These are phyloP conservation scores for Philantomba maxwellii DNA, from an alignment of 2,113 vertebrate genomes.

Conservation along the genomic window DNA sequence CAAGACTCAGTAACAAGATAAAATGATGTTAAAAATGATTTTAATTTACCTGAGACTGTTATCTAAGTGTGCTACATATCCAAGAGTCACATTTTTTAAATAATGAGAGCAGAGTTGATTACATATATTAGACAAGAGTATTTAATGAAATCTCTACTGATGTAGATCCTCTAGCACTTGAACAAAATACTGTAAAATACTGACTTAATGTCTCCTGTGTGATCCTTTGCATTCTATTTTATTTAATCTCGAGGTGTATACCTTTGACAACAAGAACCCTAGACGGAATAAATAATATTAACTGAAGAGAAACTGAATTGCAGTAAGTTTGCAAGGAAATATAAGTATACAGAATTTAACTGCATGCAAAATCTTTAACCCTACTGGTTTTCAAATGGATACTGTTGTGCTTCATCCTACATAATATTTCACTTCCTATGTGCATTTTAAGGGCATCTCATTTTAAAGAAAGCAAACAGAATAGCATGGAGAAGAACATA, in stretches of 20 bases:
- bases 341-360: not conserved
- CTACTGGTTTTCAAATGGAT: not conserved
- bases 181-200: not conserved
- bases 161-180: not conserved
- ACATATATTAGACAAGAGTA: not conserved
- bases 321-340: not conserved
- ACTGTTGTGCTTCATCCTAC: not conserved
- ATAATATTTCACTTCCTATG: not conserved
- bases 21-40: not conserved
- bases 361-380: not conserved
- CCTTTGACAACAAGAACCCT: not conserved
- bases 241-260: not conserved
- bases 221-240: not conserved
- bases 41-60: not conserved
- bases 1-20: not conserved
- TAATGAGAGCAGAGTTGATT: not conserved
- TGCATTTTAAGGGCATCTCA: not conserved
- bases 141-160: not conserved
- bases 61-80: not conserved
- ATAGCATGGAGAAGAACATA: not conserved
- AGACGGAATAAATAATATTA: not conserved
- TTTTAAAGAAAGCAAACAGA: not conserved
- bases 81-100: not conserved
- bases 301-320: not conserved
- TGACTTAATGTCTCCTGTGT: not conserved